These are phyloP conservation scores for Eilema caniola DNA, from an alignment of 2,888 invertebrate genomes.

Conservation along the genomic window DNA sequence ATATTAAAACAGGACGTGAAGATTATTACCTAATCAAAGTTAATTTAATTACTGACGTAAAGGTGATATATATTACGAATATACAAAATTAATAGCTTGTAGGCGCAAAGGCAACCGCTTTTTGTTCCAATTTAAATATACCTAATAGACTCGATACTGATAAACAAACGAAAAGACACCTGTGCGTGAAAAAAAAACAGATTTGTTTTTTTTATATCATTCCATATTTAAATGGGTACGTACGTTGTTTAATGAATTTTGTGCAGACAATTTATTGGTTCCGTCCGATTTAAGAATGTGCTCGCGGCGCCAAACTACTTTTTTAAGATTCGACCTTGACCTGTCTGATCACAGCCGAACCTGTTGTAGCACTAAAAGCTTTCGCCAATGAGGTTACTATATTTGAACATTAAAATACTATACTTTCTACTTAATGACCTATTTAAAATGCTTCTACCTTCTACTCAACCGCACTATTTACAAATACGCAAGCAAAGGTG, in stretches of 20 bases:
- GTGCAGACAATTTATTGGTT: constrained; percentile 72
- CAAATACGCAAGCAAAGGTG: no score
- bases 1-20: constrained; percentile 27
- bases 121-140: constrained; percentile 50
- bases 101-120: constrained; percentile 49
- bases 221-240: neutral
- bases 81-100: constrained; percentile 32
- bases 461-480: neutral
- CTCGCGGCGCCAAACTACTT: constrained; percentile 72
- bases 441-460: constrained; percentile 6
- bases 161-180: constrained; percentile 60
- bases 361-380: constrained; percentile 77
- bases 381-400: constrained; percentile 67
- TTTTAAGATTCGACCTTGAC: constrained; percentile 77
- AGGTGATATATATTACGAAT: constrained; percentile 35
- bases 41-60: constrained; percentile 33
- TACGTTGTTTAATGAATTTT: constrained; percentile 54
- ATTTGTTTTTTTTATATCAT: constrained; percentile 39
- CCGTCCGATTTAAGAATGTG: constrained; percentile 67
- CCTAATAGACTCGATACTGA: constrained; percentile 50
- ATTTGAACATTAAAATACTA: constrained; percentile 22
- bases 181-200: constrained; percentile 51
- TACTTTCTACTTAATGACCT: constrained; percentile 25
- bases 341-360: constrained; percentile 72
- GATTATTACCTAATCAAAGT: constrained; percentile 31